Conservation (phyloP, 2,888 invertebrate species). For the Phyllotreta striolata region DNA sequence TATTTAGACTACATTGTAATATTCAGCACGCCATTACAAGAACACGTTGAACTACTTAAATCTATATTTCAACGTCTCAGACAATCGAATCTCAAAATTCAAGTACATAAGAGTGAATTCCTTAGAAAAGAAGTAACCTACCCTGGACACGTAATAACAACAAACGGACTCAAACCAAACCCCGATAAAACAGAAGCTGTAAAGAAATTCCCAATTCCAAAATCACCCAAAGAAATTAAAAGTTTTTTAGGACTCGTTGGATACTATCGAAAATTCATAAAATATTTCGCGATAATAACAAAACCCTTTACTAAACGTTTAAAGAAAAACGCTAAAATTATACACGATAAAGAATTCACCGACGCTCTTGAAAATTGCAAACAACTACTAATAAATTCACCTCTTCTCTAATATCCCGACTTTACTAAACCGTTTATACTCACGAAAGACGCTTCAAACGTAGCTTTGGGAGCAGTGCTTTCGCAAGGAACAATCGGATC, state of each 20-base stretch:
- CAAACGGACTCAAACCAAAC: slow-evolving; percentile 38
- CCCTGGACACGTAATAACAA: slow-evolving; percentile 35
- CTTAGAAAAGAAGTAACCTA: slow-evolving; percentile 36
- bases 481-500: too few relatives aligned
- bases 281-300: slow-evolving; percentile 39
- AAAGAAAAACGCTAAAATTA: slow-evolving; percentile 36
- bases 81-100: slow-evolving; percentile 38
- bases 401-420: slow-evolving; percentile 44
- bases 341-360: slow-evolving; percentile 30
- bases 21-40: slow-evolving; percentile 46
- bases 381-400: slow-evolving; percentile 37
- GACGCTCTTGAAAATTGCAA: slow-evolving; percentile 37
- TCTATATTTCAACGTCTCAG: slow-evolving; percentile 43
- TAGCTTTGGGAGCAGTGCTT: too few relatives aligned
- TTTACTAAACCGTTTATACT: slow-evolving; percentile 43
- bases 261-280: slow-evolving; percentile 41
- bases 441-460: slow-evolving; percentile 45
- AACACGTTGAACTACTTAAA: slow-evolving; percentile 44
- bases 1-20: slow-evolving; percentile 53
- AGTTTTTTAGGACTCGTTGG: slow-evolving; percentile 39
- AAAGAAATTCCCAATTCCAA: slow-evolving; percentile 40
- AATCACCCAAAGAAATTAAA: slow-evolving; percentile 41
- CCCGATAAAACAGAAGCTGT: slow-evolving; percentile 39
- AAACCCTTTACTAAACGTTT: slow-evolving; percentile 38
- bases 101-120: slow-evolving; percentile 36